These are phyloP conservation scores for Lepisosteus osseus DNA, from an alignment of 2,113 vertebrate genomes.

Conservation along the genomic window DNA sequence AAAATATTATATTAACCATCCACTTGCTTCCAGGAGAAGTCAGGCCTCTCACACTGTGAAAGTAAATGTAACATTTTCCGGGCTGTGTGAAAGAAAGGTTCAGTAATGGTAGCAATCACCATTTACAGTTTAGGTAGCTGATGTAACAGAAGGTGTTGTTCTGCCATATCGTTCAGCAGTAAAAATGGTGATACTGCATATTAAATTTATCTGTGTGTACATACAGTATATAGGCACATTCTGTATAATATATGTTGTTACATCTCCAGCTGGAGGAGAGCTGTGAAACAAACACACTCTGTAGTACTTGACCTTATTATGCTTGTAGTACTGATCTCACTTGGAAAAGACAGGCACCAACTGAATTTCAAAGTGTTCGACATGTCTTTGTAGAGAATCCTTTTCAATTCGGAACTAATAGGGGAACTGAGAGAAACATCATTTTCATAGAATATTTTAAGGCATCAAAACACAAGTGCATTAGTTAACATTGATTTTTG, in stretches of 20 bases:
- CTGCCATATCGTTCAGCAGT: not conserved
- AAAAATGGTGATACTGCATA: not conserved
- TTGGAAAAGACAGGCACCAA: conserved; percentile 65
- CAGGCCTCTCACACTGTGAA: not conserved
- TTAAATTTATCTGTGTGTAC: not conserved
- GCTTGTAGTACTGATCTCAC: conserved; percentile 73
- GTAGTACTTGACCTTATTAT: conserved; percentile 67
- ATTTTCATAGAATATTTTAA: conserved; percentile 30
- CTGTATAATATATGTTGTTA: conserved; percentile 15
- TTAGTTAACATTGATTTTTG: conserved; percentile 18
- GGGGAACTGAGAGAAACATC: conserved; percentile 40
- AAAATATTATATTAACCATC: not conserved
- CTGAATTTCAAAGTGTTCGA: conserved; percentile 57
- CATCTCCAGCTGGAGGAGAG: conserved; percentile 61
- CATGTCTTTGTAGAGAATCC: conserved; percentile 65
- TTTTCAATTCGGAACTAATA: conserved; percentile 53
- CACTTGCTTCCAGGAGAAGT: not conserved
- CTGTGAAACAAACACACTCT: conserved; percentile 61
- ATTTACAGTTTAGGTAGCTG: not conserved
- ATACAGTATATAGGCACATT: no score
- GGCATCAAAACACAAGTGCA: conserved; percentile 38
- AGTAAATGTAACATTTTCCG: not conserved
- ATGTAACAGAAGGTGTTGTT: not conserved
- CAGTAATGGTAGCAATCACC: not conserved
- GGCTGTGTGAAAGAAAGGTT: not conserved